Evolutionary conservation across 2,797 vertebrate species (phyloP), one percentile per base, ranked within the genome.

Genomic region (Rhabdophis nuchalis): DNA sequence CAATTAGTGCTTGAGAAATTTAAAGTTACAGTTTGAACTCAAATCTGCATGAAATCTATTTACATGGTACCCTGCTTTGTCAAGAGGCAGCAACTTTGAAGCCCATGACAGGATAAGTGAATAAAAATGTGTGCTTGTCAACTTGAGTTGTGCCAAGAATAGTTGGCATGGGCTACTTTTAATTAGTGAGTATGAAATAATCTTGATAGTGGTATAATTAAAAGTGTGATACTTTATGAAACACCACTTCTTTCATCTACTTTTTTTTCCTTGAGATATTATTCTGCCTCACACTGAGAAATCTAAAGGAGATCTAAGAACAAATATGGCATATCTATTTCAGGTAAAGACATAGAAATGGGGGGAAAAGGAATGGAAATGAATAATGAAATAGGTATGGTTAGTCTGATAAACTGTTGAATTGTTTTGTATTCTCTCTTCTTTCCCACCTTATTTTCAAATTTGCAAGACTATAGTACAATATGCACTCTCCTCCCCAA

Each of bases 121-220:
- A 50, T 36, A 94, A 88, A 72, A 90, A 54, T 60, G 32, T 61
- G 54, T 56, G 27, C 57, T 85, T 93, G 27, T 92, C 82, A 89
- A 6, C 36, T 91, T 88, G 50, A 92, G 25, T 54, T 91, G 36
- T 92, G 10, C 56, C 85, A 54, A 32, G 53, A 91, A 46, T 90
- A 5, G 3, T 1, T 93, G 77, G 32, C 56, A 91, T 5, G 85
- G 46, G 25, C 82, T 77, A 91, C 57, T 82, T 92, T 50, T 60
- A 88, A 77, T 90, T 86, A 92, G 86, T 2, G 87, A n/a, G 53
- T 9, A 53, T 53, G 58, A 46, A 89, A 91, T 1, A 87, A 41
- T 52, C 41, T 89, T 60, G 90, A 87, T 93, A 87, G 18, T n/a
- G 29, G 20, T 82, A 68, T 88, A 92, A 91, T 50, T 64, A 90